Evolutionary conservation across 2,888 invertebrate genomes (phyloP), one percentile per base, ranked within the genome.

Genomic region (Epirrhoe alternata): DNA sequence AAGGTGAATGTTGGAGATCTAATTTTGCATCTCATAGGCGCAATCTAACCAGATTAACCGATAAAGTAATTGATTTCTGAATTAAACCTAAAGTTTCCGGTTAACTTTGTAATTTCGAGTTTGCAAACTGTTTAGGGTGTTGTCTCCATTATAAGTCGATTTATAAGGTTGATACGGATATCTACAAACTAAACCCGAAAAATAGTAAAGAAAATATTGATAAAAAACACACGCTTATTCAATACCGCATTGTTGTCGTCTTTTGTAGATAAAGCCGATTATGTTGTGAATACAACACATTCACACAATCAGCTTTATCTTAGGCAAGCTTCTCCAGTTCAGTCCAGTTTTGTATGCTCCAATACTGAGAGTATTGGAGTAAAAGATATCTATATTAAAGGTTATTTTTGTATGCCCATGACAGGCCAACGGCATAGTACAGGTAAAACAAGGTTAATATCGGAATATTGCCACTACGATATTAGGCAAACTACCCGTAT

Each of bases 71-170:
- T 47, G 17, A 49, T 54, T 64, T 33, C 4, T 24, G 35, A 42
- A 63, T 54, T 54, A 31, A 51, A 45, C 54, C 8, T 12, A 14
- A 62, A 66, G 24, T 59, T 66, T 62, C 59, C 50, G 24, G 55
- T 61, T 59, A 63, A 67, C 50, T 67, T 58, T 31, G 17, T 59
- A 10, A 55, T 59, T 62, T 51, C 55, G 50, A 62, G 66, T 66
- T 66, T 50, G 54, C 38, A 5, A 24, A 30, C 30, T 59, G 42
- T 66, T 66, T 51, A 59, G 55, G 66, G 54, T 47, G 50, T 16
- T 47, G 33, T 14, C 57, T 7, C 31, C 7, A 12, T 47, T 7
- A 14, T 47, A 47, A 14, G 14, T 6, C 35, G 54, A 16, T 12
- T n/a, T 14, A 49, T n/a, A n/a, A 56, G 49, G 16, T 24, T 49